These are phyloP conservation scores for Acholoe squamosa DNA, from an alignment of 2,888 invertebrate genomes.

Conservation along the genomic window DNA sequence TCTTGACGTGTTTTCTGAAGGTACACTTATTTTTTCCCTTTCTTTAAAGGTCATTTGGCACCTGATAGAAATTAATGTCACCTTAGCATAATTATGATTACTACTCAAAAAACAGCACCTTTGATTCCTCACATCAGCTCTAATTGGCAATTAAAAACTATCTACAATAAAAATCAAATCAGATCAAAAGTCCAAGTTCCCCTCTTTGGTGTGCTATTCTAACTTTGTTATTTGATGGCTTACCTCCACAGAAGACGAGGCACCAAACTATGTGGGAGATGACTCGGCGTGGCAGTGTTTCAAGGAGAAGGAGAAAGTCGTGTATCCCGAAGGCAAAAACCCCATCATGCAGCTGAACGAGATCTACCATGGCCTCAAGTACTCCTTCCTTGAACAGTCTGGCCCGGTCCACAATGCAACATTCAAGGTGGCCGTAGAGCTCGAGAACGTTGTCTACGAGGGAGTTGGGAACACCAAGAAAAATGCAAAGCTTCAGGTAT, in stretches of 20 bases:
- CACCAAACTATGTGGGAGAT: slow-evolving; percentile 20
- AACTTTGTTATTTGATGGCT: not conserved
- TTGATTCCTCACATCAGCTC: too few relatives aligned
- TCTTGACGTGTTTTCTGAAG: too few relatives aligned
- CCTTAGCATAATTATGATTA: too few relatives aligned
- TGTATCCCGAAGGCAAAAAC: slow-evolving; percentile 59
- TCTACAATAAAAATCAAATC: not conserved
- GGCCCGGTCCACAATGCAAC: slow-evolving; percentile 36
- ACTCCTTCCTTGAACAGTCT: not conserved
- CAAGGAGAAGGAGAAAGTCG: slow-evolving; percentile 59
- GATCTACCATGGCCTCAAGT: slow-evolving; percentile 64
- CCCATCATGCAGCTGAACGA: slow-evolving; percentile 63
- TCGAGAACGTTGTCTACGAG: slow-evolving; percentile 1
- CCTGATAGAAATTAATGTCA: too few relatives aligned
- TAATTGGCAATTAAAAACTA: not conserved
- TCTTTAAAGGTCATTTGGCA: too few relatives aligned
- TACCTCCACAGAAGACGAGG: slow-evolving; percentile 9
- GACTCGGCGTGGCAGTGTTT: slow-evolving; percentile 30
- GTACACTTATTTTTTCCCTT: too few relatives aligned
- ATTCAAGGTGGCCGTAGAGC: slow-evolving; percentile 42
- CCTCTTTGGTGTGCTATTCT: too few relatives aligned
- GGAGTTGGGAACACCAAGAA: slow-evolving; percentile 62
- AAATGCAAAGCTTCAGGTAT: slow-evolving; percentile 48
- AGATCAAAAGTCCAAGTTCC: too few relatives aligned
- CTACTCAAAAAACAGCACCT: too few relatives aligned